Percentiles rank a stretch among this genome's conserved stretches.
Evolutionary conservation across 2,797 vertebrate genomes (phyloP).

Genomic region (Scolopax rusticola): DNA sequence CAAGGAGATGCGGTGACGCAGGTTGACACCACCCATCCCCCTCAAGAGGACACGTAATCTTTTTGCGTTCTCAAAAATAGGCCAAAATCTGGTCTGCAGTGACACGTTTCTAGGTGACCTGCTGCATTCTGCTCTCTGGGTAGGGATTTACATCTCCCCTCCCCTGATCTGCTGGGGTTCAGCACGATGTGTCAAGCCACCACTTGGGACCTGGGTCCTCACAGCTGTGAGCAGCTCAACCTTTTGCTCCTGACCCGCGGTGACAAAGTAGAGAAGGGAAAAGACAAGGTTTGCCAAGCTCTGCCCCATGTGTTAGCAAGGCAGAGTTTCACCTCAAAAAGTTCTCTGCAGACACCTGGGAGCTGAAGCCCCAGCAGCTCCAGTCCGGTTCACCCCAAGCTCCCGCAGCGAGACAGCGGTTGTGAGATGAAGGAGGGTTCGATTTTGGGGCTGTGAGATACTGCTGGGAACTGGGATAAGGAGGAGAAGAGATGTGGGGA

Average conservation of each 20-base stretch:
- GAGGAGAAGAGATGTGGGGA: not conserved
- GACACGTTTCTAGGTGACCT: fast-evolving
- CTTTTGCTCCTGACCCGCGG: not conserved
- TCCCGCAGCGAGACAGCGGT: fast-evolving
- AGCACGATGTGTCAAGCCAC: fast-evolving
- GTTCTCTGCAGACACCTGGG: fast-evolving
- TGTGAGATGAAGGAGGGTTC: not conserved
- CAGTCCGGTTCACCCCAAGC: fast-evolving
- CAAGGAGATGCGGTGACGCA: not conserved
- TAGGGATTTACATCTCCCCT: not conserved
- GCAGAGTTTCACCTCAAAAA: not conserved
- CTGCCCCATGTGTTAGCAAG: fast-evolving
- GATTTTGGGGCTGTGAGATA: fast-evolving
- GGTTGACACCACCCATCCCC: fast-evolving
- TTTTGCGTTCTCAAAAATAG: not conserved
- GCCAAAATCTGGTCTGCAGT: not conserved
- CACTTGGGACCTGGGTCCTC: not conserved
- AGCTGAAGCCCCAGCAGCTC: fast-evolving
- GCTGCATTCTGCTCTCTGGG: not conserved
- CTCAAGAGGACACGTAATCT: not conserved
- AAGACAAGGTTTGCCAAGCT: not conserved
- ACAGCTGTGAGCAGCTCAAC: fast-evolving
- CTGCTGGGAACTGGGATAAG: not conserved
- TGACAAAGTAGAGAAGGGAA: not conserved
- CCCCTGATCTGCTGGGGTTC: not conserved